Evolutionary conservation across 2,113 vertebrate genomes (phyloP).

Genomic region (Phaetusa simplex): DNA sequence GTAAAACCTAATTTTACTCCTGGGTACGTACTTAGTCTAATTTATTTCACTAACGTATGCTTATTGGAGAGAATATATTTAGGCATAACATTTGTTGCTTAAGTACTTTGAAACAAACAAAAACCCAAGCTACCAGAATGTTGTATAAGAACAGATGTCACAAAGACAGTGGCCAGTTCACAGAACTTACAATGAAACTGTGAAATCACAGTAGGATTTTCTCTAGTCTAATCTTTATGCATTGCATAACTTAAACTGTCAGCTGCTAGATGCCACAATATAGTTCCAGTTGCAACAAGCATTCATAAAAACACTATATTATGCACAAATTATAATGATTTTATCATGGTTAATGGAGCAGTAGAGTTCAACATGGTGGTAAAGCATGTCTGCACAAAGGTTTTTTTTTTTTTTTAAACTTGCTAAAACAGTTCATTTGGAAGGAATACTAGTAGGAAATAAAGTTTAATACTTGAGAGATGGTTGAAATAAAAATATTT

Average conservation of each 20-base stretch:
- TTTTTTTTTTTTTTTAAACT: not conserved
- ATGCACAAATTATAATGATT: not conserved
- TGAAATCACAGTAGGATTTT: not conserved
- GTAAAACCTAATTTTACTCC: slow-evolving; percentile 45
- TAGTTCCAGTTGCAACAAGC: not conserved
- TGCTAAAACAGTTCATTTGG: not conserved
- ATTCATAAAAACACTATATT: not conserved
- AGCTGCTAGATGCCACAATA: not conserved
- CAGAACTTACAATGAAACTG: not conserved
- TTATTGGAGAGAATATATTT: slow-evolving; percentile 15
- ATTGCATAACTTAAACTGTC: not conserved
- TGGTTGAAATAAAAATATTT: not conserved
- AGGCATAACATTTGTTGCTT: not conserved
- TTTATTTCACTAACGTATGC: slow-evolving; percentile 17
- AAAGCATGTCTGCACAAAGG: not conserved
- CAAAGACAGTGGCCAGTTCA: not conserved
- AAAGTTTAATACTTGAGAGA: not conserved
- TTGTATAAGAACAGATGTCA: not conserved
- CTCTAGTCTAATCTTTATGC: not conserved
- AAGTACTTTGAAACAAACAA: not conserved
- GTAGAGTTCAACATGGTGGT: not conserved
- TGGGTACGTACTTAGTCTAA: slow-evolving; percentile 27
- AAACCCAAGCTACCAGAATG: not conserved
- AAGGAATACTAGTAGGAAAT: not conserved
- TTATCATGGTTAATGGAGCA: not conserved